phyloP scores from a whole-genome alignment of 2,888 invertebrate genomes.

The Pelosia muscerda region DNA sequence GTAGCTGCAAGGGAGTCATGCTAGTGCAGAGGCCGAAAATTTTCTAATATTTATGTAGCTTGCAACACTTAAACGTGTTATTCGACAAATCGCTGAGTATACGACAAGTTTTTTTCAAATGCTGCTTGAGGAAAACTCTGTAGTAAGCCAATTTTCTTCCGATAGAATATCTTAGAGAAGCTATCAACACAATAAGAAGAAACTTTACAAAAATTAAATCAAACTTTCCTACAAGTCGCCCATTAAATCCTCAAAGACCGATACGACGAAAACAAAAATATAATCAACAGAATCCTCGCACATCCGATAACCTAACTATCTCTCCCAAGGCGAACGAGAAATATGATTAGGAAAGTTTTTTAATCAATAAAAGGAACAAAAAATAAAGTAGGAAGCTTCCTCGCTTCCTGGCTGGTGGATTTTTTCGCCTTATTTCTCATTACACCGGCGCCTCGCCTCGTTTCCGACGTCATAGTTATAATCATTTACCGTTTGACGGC shows the following conservation, averaged over 20 bases:
- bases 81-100: not conserved
- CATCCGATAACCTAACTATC: constrained; percentile 57
- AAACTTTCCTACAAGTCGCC: not conserved
- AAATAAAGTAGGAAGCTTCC: constrained; percentile 54
- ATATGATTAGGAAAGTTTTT: constrained; percentile 82
- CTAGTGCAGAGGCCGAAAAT: too few relatives aligned
- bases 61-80: not conserved
- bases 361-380: constrained; percentile 77
- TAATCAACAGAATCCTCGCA: constrained; percentile 48
- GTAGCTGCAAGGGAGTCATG: too few relatives aligned
- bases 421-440: constrained; percentile 77
- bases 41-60: too few relatives aligned
- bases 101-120: not conserved
- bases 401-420: constrained; percentile 54
- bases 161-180: not conserved
- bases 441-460: constrained; percentile 70
- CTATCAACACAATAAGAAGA: not conserved
- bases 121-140: not conserved
- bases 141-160: not conserved
- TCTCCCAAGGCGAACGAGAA: constrained; percentile 58
- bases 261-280: constrained; percentile 38
- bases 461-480: constrained; percentile 81
- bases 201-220: constrained; percentile 2
- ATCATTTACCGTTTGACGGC: constrained; percentile 85
- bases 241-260: constrained; percentile 21